phyloP scores from a whole-genome alignment of 2,797 vertebrate genomes.

The Xerus rutilus region DNA sequence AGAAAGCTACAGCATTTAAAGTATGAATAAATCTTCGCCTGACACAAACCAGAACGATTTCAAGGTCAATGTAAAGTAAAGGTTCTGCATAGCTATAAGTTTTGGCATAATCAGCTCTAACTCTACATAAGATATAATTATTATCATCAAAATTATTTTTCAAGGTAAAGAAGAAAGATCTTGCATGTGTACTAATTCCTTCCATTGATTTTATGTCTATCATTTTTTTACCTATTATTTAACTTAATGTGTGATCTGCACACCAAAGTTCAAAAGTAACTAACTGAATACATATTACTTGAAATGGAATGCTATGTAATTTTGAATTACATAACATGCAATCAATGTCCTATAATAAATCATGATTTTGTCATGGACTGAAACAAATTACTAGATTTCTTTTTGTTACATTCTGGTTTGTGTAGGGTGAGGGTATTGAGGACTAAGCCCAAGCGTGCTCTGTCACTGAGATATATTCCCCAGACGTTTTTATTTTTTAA shows the following conservation, averaged over 20 bases:
- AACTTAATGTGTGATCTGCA: background rate
- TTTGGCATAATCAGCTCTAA: conserved; percentile 39
- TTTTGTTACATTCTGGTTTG: too few species aligned
- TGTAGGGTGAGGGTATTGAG: too few species aligned
- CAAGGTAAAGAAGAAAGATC: background rate
- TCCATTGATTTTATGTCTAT: background rate
- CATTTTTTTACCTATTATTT: background rate
- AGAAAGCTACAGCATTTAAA: conserved; percentile 30
- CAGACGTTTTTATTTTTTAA: too few species aligned
- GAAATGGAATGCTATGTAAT: background rate
- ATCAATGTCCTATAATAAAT: background rate
- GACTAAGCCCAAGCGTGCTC: too few species aligned
- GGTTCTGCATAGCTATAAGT: background rate
- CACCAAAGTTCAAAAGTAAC: background rate
- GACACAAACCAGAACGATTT: background rate
- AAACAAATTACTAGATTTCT: background rate
- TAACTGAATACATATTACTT: background rate
- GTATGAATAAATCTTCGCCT: conserved; percentile 20
- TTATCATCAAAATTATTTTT: conserved; percentile 47
- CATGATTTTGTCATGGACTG: background rate
- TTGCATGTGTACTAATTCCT: background rate
- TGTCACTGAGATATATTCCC: too few species aligned
- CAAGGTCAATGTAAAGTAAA: conserved; percentile 53
- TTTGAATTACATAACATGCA: background rate
- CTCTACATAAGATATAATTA: background rate